Base-by-base conservation (phyloP, 2,888 invertebrate species). In the Crematogaster levior region DNA sequence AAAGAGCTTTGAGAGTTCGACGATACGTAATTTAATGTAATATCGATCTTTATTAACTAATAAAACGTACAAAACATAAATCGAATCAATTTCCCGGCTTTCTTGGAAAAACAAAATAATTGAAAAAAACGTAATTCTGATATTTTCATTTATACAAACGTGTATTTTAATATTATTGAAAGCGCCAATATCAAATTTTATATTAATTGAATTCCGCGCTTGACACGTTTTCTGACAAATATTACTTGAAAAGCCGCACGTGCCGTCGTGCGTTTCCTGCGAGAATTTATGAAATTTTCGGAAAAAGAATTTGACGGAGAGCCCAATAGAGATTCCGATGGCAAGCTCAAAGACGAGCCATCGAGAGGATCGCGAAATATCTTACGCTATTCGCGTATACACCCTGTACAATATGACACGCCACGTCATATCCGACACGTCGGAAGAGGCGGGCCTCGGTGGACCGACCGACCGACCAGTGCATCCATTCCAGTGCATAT, bases 401-500 rank as follows among this genome's bases (percentile, higher is more conserved):
- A 51, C 24, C 18, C 37, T 24, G 51, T 66, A 65, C 51, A 51
- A 66, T 37, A 51, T 5, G 7, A n/a, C n/a, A 48, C 37, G 65
- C 24, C 46, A 24, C 18, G 24, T 65, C 37, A 65, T 18, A 40
- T 51, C 48, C 37, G 48, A 75, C 12, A 65, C 43, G 63, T 43
- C 63, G 34, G 34, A 12, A 46, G 60, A 74, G 63, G 63, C 24
- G 24, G n/a, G 37, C 7, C 66, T 10, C 74, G 48, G 18, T 40
- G 63, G 46, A 51, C n/a, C 46, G 27, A 15, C 27, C 34, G 66
- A 15, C 7, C 51, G 56, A 51, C 30, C 37, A 10, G 6, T 21
- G 40, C 56, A 58, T 75, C 65, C 65, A 40, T 75, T 34, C 74
- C 51, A 48, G n/a, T 9, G n/a, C 51, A 66, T 40, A 75, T 75